A percentile compares a stretch with the other conserved stretches of the same genome.
These are phyloP conservation scores for Propithecus coquereli DNA, from an alignment of 2,113 vertebrate species.

Conservation along the genomic window DNA sequence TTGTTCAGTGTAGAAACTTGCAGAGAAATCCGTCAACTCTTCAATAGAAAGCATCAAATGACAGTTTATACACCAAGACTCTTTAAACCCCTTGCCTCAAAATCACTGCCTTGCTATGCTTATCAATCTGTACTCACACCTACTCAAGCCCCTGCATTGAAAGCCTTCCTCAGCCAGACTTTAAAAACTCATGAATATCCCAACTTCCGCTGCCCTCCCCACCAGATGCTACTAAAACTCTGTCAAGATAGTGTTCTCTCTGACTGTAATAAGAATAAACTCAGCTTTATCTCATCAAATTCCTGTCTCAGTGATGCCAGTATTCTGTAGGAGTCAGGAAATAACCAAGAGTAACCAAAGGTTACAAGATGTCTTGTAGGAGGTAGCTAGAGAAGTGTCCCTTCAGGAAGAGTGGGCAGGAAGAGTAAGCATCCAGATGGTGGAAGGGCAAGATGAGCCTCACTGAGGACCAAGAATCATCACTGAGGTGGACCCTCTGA, in stretches of 20 bases:
- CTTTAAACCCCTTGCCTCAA: background rate
- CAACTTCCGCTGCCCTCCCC: background rate
- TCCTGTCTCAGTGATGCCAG: background rate
- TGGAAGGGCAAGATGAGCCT: background rate
- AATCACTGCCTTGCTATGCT: background rate
- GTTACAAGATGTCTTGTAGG: background rate
- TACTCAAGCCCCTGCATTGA: background rate
- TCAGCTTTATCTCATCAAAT: background rate
- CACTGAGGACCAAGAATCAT: background rate
- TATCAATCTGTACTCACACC: background rate
- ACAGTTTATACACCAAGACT: background rate
- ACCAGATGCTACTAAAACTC: background rate
- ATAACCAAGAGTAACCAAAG: background rate
- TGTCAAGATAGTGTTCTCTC: background rate
- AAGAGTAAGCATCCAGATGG: background rate
- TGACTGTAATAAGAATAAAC: background rate
- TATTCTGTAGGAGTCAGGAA: background rate
- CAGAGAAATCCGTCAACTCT: background rate
- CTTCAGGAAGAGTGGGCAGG: background rate
- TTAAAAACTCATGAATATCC: background rate
- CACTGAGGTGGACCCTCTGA: background rate
- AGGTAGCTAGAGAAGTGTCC: background rate
- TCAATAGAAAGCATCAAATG: background rate
- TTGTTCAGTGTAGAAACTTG: background rate
- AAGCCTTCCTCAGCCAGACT: background rate